phyloP scores from a whole-genome alignment of 2,888 invertebrate species.

The Leucozona laternaria region DNA sequence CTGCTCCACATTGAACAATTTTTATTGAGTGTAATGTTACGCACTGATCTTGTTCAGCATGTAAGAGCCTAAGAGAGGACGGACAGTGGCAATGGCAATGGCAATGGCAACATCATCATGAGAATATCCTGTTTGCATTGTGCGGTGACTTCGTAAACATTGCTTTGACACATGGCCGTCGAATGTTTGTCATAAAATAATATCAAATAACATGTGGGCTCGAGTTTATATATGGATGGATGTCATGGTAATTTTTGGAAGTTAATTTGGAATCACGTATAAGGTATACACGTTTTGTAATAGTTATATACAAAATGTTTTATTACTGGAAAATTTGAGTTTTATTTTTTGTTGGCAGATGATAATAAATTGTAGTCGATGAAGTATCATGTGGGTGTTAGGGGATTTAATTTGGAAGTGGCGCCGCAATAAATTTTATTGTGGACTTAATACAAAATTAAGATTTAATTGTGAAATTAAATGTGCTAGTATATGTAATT shows the following conservation, averaged over 20 bases:
- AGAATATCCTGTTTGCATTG: conserved; percentile 64
- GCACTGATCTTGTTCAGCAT: conserved; percentile 16
- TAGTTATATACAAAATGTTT: conserved; percentile 12
- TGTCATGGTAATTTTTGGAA: conserved; percentile 48
- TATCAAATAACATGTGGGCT: conserved; percentile 65
- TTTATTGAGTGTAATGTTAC: conserved; percentile 48
- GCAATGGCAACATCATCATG: conserved; percentile 44
- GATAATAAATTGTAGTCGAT: not conserved
- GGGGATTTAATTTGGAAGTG: not conserved
- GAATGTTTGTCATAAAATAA: conserved; percentile 68
- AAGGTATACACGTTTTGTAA: not conserved
- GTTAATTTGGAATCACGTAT: conserved; percentile 20
- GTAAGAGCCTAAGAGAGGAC: not conserved
- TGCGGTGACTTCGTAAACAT: conserved; percentile 62
- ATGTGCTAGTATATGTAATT: too few relatives aligned
- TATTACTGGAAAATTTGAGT: conserved; percentile 21
- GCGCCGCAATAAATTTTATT: conserved; percentile 15
- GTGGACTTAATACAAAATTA: not conserved
- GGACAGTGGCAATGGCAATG: conserved; percentile 50
- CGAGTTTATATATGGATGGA: conserved; percentile 15
- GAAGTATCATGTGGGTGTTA: conserved; percentile 1
- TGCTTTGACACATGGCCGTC: conserved; percentile 62
- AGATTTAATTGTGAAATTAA: not conserved
- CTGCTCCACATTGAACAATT: conserved; percentile 38
- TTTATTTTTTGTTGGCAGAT: not conserved